phyloP scores from a whole-genome alignment of 2,113 vertebrate species.

The Carassius auratus region DNA sequence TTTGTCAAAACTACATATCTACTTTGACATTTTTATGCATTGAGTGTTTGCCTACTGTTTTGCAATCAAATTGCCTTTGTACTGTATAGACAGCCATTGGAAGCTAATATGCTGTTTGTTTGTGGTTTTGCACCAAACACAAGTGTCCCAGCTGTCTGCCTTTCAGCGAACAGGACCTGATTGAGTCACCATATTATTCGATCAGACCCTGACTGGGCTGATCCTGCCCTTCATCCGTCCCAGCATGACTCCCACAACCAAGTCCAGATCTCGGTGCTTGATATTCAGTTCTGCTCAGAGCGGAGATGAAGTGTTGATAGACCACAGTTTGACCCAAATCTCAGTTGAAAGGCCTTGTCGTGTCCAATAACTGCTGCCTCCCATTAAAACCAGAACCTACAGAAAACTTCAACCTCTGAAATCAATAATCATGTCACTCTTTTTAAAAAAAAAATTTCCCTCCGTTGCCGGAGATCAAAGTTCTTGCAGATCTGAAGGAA shows the following conservation, averaged over 20 bases:
- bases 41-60: no score
- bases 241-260: slow-evolving; percentile 16
- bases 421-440: slow-evolving; percentile 3
- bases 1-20: no score
- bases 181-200: background rate
- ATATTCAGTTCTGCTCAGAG: background rate
- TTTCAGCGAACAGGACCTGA: background rate
- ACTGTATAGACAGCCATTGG: background rate
- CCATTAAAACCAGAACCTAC: background rate
- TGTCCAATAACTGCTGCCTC: slow-evolving; percentile 24
- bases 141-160: background rate
- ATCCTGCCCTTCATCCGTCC: slow-evolving; percentile 5
- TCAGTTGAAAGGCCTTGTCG: slow-evolving; percentile 25
- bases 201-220: slow-evolving; percentile 1
- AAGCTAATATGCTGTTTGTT: background rate
- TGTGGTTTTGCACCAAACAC: background rate
- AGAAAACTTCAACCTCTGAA: slow-evolving; percentile 18
- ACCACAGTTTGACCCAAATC: slow-evolving; percentile 42
- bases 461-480: slow-evolving; percentile 7
- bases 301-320: slow-evolving; percentile 36
- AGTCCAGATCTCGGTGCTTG: slow-evolving; percentile 7
- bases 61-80: background rate
- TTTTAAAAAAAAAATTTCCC: background rate
- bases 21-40: no score
- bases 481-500: slow-evolving; percentile 7